Percentiles rank a stretch among this genome's conserved stretches.
These are phyloP conservation scores for Equus przewalskii DNA, from an alignment of 2,113 vertebrate species.

Conservation along the genomic window DNA sequence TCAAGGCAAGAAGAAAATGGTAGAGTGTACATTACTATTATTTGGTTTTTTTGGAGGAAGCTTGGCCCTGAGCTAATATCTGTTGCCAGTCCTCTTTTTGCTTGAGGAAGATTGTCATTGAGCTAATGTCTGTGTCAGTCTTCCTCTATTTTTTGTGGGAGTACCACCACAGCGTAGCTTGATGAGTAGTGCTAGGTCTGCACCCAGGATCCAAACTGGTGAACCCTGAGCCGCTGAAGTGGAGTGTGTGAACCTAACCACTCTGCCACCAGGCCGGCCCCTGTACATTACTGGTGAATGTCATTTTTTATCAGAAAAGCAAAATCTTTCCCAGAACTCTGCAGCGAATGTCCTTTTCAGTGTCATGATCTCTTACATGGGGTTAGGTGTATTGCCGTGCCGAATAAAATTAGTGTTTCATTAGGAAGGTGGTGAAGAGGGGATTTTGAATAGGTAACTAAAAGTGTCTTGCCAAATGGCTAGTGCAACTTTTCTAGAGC, in stretches of 20 bases:
- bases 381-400: neutral
- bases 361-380: neutral
- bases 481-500: neutral
- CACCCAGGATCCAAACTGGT: too few relatives aligned
- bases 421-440: neutral
- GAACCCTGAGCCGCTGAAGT: too few relatives aligned
- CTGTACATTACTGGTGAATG: neutral
- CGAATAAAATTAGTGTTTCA: neutral
- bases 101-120: too few relatives aligned
- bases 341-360: neutral
- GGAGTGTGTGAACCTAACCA: too few relatives aligned
- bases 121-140: too few relatives aligned
- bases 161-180: too few relatives aligned
- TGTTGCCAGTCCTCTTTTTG: too few relatives aligned
- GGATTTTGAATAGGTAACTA: neutral
- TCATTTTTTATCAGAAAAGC: constrained; percentile 33
- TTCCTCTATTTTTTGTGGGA: too few relatives aligned
- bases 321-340: neutral
- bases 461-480: neutral
- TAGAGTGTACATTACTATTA: neutral
- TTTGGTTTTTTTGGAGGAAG: too few relatives aligned
- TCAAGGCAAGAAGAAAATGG: constrained; percentile 9
- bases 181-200: too few relatives aligned
- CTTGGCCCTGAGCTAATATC: too few relatives aligned
- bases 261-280: too few relatives aligned